Evolutionary conservation across 2,888 invertebrate genomes (phyloP), one percentile per base, ranked within the genome.

Genomic region (Ceraclea dissimilis): DNA sequence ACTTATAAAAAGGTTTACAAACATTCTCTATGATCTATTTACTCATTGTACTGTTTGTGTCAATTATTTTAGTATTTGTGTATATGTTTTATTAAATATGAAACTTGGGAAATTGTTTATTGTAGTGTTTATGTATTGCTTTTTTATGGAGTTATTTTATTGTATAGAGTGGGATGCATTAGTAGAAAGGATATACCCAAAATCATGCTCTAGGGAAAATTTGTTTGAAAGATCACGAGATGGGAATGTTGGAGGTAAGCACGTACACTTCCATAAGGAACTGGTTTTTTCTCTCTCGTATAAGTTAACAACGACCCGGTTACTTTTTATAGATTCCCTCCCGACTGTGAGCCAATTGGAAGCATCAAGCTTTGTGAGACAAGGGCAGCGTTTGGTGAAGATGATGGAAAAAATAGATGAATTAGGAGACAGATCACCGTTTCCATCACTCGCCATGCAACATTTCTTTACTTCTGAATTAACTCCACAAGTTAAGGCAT

Each of bases 381-480:
- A 56, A 22, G 59, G 61, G 2, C 49, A 57, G 8, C 48, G 53
- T n/a, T 50, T 61, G 19, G 52, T 48, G 5, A 59, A 59, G 31
- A 26, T 26, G 11, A 51, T 59, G 20, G 53, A 54, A 10, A 49
- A 47, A 2, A 16, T 44, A 17, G 52, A 49, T 13, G 2, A 17
- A 8, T 10, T 26, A 4, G 11, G n/a, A 11, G 17, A 13, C 16
- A 31, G 22, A 13, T 46, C 31, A 20, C 22, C 21, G 0, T 66
- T 68, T 1, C 71, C 66, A 56, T 67, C 74, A 0, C 71, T 73
- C 1, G 69, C 71, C 1, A 64, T 78, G 63, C 64, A 70, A 21
- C 72, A 74, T 60, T 76, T 78, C 67, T 78, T 73, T 67, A 68
- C 72, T 0, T 63, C 70, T 0, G 65, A 65, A 2, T 60, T 73